Evolutionary conservation across 1,140 invertebrate species (phyloP), one percentile per base, ranked within the genome.

Genomic region (Zaprionus kolodkinae): DNA sequence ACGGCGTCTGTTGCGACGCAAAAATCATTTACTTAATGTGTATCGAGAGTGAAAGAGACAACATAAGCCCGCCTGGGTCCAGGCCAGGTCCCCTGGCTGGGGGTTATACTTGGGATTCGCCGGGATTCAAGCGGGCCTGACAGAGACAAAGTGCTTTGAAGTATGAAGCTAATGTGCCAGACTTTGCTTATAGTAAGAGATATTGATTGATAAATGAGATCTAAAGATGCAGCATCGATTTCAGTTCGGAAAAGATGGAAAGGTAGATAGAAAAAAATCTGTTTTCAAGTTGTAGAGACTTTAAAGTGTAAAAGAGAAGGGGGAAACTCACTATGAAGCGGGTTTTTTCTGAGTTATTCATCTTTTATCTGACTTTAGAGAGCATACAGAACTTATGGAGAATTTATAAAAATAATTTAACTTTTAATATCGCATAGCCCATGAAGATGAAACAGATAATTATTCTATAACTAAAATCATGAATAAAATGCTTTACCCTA

Each of bases 21-120:
- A 83, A 86, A 85, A 89, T 88, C 85, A 88, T 89, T 89, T 89
- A 89, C 81, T 89, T 89, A 88, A 88, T 88, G 85, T 72, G 64
- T 60, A 65, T 70, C 54, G 36, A 52, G 45, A 52, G 45, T n/a
- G 48, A 52, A 7, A 2, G 30, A 13, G 60, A 25, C 36, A 12
- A 21, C 1, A 5, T 63, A 69, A 77, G 68, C 65, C 76, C 60
- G 65, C 33, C 17, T 45, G 33, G 56, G 66, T 68, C 65, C 60
- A 48, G 65, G 36, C 66, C 9, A 25, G 55, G 43, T 48, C 57
- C 38, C 30, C 2, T 17, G 3, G 25, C 33, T 35, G 62, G 9
- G 56, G 56, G 17, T n/a, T 45, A 55, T 38, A 38, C n/a, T 38
- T 21, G 36, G 13, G 35, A 48, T 12, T 48, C 66, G 78, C 66